Conservation (phyloP, 1,140 invertebrate genomes). For the Rhynchophorus ferrugineus region DNA sequence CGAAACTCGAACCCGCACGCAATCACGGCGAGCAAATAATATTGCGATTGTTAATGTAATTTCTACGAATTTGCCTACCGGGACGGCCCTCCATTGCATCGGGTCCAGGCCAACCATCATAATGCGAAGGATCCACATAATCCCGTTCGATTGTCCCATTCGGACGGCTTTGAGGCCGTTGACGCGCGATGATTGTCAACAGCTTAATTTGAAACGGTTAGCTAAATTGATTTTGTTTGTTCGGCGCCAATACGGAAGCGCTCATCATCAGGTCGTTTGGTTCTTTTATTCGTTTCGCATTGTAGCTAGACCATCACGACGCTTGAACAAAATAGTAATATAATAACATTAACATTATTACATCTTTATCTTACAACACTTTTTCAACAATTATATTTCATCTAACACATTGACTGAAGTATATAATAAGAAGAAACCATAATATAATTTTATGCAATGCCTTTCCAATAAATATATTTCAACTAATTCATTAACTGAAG, state of each 20-base stretch:
- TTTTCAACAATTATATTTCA: too few species aligned
- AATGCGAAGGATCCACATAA: slow-evolving; percentile 37
- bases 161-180: slow-evolving; percentile 24
- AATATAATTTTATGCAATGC: too few species aligned
- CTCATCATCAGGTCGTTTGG: background rate
- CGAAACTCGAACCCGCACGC: slow-evolving; percentile 10
- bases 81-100: slow-evolving; percentile 29
- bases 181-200: background rate
- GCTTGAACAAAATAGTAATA: too few species aligned
- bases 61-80: slow-evolving; percentile 39
- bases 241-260: background rate
- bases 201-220: background rate
- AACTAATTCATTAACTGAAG: too few species aligned
- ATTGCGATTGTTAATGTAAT: slow-evolving; percentile 42
- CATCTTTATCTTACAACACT: too few species aligned
- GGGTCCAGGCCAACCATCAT: slow-evolving; percentile 31
- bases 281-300: background rate
- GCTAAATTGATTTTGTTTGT: background rate
- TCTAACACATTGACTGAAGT: too few species aligned
- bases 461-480: too few species aligned
- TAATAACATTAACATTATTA: too few species aligned
- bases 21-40: slow-evolving; percentile 33
- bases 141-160: slow-evolving; percentile 29
- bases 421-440: too few species aligned
- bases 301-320: too few species aligned